phyloP scores from a whole-genome alignment of 2,797 vertebrate species.

The Darevskia nairensis region DNA sequence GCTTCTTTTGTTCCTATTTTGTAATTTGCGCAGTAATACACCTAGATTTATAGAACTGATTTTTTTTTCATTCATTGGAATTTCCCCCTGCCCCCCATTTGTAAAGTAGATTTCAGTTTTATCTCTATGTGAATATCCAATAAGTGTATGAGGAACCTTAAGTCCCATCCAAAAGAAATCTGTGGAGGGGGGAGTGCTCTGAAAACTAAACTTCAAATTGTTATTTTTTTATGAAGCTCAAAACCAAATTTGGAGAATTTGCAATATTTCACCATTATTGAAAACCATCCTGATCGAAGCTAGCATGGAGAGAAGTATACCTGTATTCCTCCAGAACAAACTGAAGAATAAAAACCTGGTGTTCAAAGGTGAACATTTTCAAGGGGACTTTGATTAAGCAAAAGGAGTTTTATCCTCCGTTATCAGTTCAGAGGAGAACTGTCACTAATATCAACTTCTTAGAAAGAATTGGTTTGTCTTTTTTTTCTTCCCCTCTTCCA shows the following conservation, averaged over 20 bases:
- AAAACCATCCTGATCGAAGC: background rate
- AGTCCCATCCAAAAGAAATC: background rate
- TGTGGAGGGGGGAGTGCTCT: background rate
- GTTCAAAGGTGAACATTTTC: background rate
- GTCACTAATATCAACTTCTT: constrained; percentile 51
- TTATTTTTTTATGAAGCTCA: background rate
- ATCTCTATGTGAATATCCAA: background rate
- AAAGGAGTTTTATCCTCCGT: background rate
- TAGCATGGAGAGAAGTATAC: background rate
- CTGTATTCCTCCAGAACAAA: background rate
- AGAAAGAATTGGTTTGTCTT: constrained; percentile 6
- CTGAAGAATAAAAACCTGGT: background rate
- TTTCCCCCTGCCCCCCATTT: background rate
- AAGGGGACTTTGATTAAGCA: constrained; percentile 45
- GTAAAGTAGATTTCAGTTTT: background rate
- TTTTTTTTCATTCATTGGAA: background rate
- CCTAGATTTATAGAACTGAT: background rate
- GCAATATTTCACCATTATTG: too few species aligned
- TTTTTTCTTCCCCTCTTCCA: background rate
- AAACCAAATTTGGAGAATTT: background rate
- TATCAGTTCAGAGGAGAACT: constrained; percentile 43
- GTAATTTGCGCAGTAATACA: background rate
- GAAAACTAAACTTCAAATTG: background rate
- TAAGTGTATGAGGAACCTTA: background rate
- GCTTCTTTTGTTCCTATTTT: too few species aligned